phyloP scores from a whole-genome alignment of 2,113 vertebrate species.

The Cinclus cinclus region DNA sequence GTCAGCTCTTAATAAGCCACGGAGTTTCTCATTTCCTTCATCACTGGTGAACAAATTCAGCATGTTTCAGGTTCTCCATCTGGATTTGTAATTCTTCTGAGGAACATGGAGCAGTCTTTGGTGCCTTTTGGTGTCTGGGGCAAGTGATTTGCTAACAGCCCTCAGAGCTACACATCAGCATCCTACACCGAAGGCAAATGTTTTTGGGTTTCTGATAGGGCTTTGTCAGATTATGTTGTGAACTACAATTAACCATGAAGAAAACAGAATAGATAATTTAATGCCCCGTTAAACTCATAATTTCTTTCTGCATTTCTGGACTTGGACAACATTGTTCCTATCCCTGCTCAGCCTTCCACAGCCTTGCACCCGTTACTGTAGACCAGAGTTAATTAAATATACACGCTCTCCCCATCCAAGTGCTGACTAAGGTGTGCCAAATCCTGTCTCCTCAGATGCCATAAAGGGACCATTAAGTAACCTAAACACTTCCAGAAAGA shows the following conservation, averaged over 20 bases:
- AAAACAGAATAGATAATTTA: conserved; percentile 51
- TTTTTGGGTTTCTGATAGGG: neutral
- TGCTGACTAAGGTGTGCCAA: neutral
- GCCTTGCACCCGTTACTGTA: neutral
- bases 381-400: conserved; percentile 41
- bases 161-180: neutral
- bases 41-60: neutral
- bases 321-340: neutral
- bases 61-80: neutral
- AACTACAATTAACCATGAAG: conserved; percentile 34
- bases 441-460: neutral
- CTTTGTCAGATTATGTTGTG: neutral
- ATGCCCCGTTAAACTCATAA: conserved; percentile 56
- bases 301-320: conserved; percentile 47
- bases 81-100: neutral
- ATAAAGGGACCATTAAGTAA: neutral
- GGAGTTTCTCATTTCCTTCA: neutral
- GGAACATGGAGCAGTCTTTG: neutral
- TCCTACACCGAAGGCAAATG: neutral
- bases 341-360: neutral
- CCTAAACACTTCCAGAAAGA: conserved; percentile 11
- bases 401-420: neutral
- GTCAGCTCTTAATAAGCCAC: neutral
- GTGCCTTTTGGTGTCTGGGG: neutral
- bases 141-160: neutral